Conservation (phyloP, 2,888 invertebrate species). For the Gymnocheta viridis region DNA sequence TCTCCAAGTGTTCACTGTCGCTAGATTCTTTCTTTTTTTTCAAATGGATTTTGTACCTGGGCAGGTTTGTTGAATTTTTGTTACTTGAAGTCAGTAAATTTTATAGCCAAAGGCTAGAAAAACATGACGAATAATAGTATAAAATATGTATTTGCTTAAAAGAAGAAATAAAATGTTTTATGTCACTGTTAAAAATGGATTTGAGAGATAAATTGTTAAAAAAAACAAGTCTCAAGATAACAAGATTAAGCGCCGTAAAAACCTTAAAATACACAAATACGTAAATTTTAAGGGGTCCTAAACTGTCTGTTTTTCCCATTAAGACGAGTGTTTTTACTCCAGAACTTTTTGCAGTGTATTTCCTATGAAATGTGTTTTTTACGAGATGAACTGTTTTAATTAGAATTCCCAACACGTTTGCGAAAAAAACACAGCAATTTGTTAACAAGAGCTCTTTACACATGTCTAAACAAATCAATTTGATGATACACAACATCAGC, state of each 20-base stretch:
- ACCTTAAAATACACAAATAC: slow-evolving; percentile 8
- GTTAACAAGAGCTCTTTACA: slow-evolving; percentile 42
- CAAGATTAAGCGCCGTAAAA: background rate
- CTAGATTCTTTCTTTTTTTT: slow-evolving; percentile 1
- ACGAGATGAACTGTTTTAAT: slow-evolving; percentile 19
- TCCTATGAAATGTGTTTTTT: background rate
- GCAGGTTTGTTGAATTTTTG: background rate
- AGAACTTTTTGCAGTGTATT: background rate
- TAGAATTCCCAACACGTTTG: slow-evolving; percentile 50
- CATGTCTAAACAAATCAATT: slow-evolving; percentile 32
- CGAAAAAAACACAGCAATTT: slow-evolving; percentile 43
- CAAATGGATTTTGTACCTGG: background rate
- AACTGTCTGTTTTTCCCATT: background rate
- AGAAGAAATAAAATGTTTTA: background rate
- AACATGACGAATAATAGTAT: background rate
- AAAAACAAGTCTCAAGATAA: slow-evolving; percentile 3
- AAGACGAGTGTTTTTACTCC: slow-evolving; percentile 2
- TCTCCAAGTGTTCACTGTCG: slow-evolving; percentile 39
- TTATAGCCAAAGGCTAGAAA: slow-evolving; percentile 14
- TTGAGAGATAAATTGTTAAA: slow-evolving; percentile 28
- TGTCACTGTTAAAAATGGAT: slow-evolving; percentile 32
- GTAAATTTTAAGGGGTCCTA: background rate
- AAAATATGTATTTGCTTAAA: slow-evolving; percentile 4
- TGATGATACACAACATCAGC: background rate
- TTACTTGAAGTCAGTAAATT: slow-evolving; percentile 13